Evolutionary conservation across 2,888 invertebrate genomes (phyloP).

Genomic region (Griposia aprilina): DNA sequence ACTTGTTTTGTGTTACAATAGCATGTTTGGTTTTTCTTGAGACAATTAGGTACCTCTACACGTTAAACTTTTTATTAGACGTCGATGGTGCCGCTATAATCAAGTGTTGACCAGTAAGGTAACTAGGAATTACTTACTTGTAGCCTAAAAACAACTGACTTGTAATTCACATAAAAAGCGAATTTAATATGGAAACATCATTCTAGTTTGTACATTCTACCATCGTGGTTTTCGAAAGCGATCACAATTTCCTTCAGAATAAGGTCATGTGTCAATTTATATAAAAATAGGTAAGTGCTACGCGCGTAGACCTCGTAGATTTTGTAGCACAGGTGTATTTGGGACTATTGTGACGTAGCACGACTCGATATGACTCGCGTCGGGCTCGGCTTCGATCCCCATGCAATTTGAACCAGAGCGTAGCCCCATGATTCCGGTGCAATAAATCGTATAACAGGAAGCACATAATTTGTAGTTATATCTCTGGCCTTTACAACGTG

Average conservation of each 20-base stretch:
- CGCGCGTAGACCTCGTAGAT: conserved; percentile 5
- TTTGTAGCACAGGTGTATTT: conserved; percentile 1
- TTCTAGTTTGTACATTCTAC: not conserved
- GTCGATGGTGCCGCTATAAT: not conserved
- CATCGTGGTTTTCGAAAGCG: not conserved
- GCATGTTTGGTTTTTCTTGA: conserved; percentile 46
- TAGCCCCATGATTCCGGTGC: conserved; percentile 47
- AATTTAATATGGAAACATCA: not conserved
- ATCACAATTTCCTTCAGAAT: not conserved
- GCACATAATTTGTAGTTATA: not conserved
- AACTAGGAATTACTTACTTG: not conserved
- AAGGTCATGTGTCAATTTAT: not conserved
- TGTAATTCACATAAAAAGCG: not conserved
- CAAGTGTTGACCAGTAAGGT: not conserved
- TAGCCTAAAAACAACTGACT: not conserved
- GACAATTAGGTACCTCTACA: conserved; percentile 57
- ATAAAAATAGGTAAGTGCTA: not conserved
- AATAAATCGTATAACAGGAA: conserved; percentile 42
- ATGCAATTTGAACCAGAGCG: conserved; percentile 17
- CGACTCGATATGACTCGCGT: not conserved
- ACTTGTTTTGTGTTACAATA: conserved; percentile 21
- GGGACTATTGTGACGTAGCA: conserved; percentile 11
- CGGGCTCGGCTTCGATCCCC: conserved; percentile 8
- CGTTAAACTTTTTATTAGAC: conserved; percentile 26
- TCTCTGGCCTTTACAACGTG: not conserved